Conservation (phyloP, 2,113 vertebrate species). For the Leptocoma aspasia region DNA sequence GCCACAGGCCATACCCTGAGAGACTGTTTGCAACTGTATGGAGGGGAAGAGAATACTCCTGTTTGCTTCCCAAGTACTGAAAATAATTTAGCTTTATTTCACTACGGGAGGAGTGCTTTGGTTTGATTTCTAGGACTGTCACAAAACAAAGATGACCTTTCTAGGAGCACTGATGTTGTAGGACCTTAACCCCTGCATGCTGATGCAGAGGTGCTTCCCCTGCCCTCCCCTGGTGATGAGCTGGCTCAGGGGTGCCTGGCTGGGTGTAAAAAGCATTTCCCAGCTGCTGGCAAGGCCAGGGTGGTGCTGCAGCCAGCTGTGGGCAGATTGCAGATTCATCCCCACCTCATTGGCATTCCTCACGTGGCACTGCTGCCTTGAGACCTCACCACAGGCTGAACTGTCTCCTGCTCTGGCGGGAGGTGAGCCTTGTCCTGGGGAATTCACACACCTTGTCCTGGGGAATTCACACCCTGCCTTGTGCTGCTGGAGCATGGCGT, state of each 20-base stretch:
- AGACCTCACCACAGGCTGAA: neutral
- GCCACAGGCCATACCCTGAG: neutral
- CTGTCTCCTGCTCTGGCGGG: neutral
- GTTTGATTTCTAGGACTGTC: neutral
- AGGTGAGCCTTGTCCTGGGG: neutral
- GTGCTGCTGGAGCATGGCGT: neutral
- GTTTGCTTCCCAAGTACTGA: neutral
- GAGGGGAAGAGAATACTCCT: neutral
- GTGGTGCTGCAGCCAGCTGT: neutral
- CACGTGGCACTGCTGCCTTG: neutral
- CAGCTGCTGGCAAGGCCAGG: neutral
- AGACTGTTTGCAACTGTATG: neutral
- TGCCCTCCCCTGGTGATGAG: neutral
- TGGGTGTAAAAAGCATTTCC: neutral
- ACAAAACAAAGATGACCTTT: neutral
- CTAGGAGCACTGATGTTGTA: neutral
- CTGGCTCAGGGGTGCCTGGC: neutral
- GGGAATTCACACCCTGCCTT: neutral
- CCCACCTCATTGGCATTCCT: neutral
- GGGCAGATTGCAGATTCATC: neutral
- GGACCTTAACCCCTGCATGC: neutral
- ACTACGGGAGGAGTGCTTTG: neutral
- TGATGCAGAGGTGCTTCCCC: neutral
- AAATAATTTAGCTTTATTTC: neutral
- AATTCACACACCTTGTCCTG: neutral